Evolutionary conservation across 2,888 invertebrate species (phyloP).

Genomic region (Sarcophaga subvicina): DNA sequence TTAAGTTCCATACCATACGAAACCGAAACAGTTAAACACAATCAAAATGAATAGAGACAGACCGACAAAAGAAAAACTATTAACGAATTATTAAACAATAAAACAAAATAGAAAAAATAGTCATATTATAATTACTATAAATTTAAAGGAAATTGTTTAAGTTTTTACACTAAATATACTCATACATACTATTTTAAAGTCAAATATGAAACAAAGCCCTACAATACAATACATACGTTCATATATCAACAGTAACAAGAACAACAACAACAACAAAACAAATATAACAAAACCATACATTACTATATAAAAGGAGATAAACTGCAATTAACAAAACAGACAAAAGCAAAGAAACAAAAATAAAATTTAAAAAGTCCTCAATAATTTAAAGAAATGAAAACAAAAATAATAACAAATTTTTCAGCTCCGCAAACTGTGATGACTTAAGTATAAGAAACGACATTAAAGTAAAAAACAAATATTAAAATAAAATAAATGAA

Average conservation of each 20-base stretch:
- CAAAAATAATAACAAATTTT: constrained; percentile 75
- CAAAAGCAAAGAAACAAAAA: constrained; percentile 56
- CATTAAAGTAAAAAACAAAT: constrained; percentile 75
- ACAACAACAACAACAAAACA: constrained; percentile 9
- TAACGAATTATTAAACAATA: constrained; percentile 52
- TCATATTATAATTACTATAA: constrained; percentile 40
- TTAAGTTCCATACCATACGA: constrained; percentile 49
- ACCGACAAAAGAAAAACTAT: constrained; percentile 49
- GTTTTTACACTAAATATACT: constrained; percentile 39
- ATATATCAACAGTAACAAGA: constrained; percentile 32
- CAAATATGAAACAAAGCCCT: neutral
- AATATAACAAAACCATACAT: constrained; percentile 33
- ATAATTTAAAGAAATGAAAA: constrained; percentile 71
- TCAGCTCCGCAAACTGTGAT: constrained; percentile 83
- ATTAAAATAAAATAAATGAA: constrained; percentile 58
- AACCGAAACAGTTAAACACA: constrained; percentile 46
- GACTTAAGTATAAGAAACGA: constrained; percentile 81
- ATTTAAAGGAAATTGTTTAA: constrained; percentile 34
- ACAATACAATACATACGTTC: neutral
- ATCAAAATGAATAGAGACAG: constrained; percentile 62
- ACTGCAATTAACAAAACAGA: constrained; percentile 61
- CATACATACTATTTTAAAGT: constrained; percentile 19
- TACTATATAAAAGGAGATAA: constrained; percentile 57
- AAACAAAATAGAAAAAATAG: constrained; percentile 1
- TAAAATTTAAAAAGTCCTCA: constrained; percentile 62